Conservation (phyloP, 2,888 invertebrate species). For the Pyrochroa serraticornis region DNA sequence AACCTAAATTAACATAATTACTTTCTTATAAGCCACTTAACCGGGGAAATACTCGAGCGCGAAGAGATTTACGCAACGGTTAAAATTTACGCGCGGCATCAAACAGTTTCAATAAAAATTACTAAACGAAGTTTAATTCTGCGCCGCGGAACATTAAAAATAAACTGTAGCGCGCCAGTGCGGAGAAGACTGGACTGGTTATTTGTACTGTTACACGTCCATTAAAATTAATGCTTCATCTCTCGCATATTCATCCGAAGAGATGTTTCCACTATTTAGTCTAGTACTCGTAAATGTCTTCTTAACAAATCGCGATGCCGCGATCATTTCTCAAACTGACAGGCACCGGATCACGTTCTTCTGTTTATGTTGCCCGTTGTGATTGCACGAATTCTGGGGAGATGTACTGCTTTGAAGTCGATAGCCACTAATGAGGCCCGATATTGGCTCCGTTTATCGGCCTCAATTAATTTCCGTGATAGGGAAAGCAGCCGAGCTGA, state of each 20-base stretch:
- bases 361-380: conserved; percentile 47
- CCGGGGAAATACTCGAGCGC: conserved; percentile 38
- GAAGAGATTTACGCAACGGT: conserved; percentile 39
- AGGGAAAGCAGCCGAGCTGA: conserved; percentile 35
- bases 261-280: conserved; percentile 42
- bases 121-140: conserved; percentile 20
- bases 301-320: conserved; percentile 45
- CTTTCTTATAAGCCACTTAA: conserved; percentile 41
- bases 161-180: conserved; percentile 23
- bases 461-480: conserved; percentile 52
- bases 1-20: conserved; percentile 45
- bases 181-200: conserved; percentile 24
- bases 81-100: conserved; percentile 13
- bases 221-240: conserved; percentile 8
- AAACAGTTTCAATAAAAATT: conserved; percentile 15
- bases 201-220: conserved; percentile 23
- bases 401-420: conserved; percentile 31
- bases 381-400: conserved; percentile 46
- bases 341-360: conserved; percentile 44
- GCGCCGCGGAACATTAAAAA: conserved; percentile 20
- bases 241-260: conserved; percentile 8
- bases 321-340: conserved; percentile 50
- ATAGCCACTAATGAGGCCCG: conserved; percentile 53
- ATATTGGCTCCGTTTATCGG: conserved; percentile 50
- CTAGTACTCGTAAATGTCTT: conserved; percentile 46